phyloP scores from a whole-genome alignment of 2,888 invertebrate genomes.

The Microctonus hyperodae region DNA sequence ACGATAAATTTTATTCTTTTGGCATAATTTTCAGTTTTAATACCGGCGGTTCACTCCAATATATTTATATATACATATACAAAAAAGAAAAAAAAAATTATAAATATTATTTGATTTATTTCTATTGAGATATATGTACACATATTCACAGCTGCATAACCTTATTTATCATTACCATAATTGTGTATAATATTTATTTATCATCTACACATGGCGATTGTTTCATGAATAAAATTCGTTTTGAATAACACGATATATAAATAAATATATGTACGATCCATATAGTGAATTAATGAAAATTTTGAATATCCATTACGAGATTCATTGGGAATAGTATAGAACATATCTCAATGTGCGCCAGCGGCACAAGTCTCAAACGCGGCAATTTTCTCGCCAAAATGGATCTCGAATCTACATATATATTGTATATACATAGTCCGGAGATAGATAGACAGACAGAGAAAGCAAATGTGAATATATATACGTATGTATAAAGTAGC shows the following conservation, averaged over 20 bases:
- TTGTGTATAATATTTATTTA: too few species aligned
- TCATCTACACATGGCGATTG: neutral
- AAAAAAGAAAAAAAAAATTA: neutral
- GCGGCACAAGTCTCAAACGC: constrained; percentile 24
- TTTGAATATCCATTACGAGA: constrained; percentile 22
- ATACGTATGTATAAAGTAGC: too few species aligned
- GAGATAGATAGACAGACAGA: too few species aligned
- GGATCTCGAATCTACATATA: constrained; percentile 26
- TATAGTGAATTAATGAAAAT: constrained; percentile 16
- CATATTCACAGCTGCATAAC: too few species aligned
- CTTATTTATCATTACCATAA: too few species aligned
- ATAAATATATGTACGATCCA: neutral
- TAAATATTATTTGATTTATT: constrained; percentile 22
- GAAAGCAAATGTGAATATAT: neutral
- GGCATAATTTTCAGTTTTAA: constrained; percentile 44
- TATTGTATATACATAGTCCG: too few species aligned
- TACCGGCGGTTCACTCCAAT: neutral
- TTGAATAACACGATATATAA: neutral
- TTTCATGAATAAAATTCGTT: neutral
- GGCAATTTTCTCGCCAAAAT: constrained; percentile 32
- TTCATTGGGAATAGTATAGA: neutral
- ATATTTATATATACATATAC: too few species aligned
- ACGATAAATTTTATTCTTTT: constrained; percentile 52
- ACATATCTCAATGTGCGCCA: neutral
- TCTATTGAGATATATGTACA: constrained; percentile 10